Conservation (phyloP, 1,140 invertebrate genomes). For the Akabosia matsudoensis region DNA sequence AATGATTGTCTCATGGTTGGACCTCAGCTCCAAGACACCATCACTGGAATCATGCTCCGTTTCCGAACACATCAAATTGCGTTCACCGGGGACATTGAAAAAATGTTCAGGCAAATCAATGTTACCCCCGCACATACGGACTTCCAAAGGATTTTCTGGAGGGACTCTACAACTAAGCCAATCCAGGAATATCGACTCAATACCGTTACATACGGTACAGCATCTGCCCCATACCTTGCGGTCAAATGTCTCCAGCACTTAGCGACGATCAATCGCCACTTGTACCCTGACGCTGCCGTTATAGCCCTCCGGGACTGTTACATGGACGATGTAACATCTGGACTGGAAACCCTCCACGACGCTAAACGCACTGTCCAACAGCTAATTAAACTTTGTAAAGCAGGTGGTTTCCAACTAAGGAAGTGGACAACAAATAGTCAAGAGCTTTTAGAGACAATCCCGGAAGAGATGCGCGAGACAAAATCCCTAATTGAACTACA, state of each 20-base stretch:
- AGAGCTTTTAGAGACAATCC: slow-evolving; percentile 42
- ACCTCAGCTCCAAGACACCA: slow-evolving; percentile 52
- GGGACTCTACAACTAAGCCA: neutral
- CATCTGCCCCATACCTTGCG: slow-evolving; percentile 18
- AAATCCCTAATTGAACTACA: neutral
- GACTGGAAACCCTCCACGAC: slow-evolving; percentile 13
- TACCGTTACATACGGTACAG: slow-evolving; percentile 22
- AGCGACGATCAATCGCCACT: neutral
- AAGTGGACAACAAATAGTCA: slow-evolving; percentile 51
- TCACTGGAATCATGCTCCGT: slow-evolving; percentile 51
- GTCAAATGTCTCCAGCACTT: slow-evolving; percentile 19
- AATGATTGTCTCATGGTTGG: slow-evolving; percentile 48
- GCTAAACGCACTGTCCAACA: slow-evolving; percentile 36
- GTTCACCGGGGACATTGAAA: slow-evolving; percentile 52
- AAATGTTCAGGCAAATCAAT: slow-evolving; percentile 50
- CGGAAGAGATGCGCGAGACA: neutral
- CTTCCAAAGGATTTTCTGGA: slow-evolving; percentile 43
- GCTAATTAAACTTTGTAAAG: slow-evolving; percentile 38
- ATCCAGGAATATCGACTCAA: neutral
- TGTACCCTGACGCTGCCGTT: slow-evolving; percentile 46
- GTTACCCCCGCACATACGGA: slow-evolving; percentile 29
- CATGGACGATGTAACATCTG: slow-evolving; percentile 53
- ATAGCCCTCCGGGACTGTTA: slow-evolving; percentile 51
- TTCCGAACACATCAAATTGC: slow-evolving; percentile 50
- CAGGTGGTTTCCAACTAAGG: slow-evolving; percentile 50